phyloP scores from a whole-genome alignment of 2,113 vertebrate genomes.

The Garra rufa region DNA sequence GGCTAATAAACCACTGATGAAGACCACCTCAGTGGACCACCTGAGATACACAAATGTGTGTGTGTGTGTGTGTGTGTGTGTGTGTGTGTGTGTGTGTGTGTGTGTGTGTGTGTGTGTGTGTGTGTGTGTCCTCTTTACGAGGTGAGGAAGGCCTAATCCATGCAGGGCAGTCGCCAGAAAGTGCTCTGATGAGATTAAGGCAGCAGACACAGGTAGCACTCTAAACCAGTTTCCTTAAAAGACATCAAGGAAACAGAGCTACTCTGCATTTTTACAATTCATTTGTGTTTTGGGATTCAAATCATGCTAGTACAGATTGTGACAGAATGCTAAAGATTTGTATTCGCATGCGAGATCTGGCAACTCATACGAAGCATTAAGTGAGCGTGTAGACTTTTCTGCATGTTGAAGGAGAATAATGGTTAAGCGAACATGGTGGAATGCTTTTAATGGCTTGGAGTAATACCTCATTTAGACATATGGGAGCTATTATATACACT shows the following conservation, averaged over 20 bases:
- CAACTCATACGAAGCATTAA: neutral
- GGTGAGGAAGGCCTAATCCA: conserved; percentile 70
- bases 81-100: conserved; percentile 33
- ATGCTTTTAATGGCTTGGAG: conserved; percentile 50
- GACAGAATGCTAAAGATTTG: neutral
- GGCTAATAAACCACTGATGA: conserved; percentile 66
- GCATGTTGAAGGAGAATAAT: conserved; percentile 37
- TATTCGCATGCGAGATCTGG: neutral
- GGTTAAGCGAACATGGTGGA: conserved; percentile 38
- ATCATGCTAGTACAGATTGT: neutral
- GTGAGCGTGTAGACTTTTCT: neutral
- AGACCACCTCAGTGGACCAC: conserved; percentile 77
- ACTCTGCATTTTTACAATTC: neutral
- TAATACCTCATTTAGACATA: conserved; percentile 60
- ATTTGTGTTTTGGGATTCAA: conserved; percentile 9
- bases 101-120: conserved; percentile 39
- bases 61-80: conserved; percentile 33
- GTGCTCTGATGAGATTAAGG: conserved; percentile 58
- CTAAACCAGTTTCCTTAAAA: neutral
- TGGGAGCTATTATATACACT: conserved; percentile 64
- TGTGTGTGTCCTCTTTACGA: conserved; percentile 61
- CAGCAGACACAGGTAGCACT: conserved; percentile 27
- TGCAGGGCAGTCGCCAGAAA: conserved; percentile 53
- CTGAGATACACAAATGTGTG: conserved; percentile 54
- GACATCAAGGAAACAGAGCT: neutral